Conservation (phyloP, 2,113 vertebrate genomes). For the Narcine bancroftii region DNA sequence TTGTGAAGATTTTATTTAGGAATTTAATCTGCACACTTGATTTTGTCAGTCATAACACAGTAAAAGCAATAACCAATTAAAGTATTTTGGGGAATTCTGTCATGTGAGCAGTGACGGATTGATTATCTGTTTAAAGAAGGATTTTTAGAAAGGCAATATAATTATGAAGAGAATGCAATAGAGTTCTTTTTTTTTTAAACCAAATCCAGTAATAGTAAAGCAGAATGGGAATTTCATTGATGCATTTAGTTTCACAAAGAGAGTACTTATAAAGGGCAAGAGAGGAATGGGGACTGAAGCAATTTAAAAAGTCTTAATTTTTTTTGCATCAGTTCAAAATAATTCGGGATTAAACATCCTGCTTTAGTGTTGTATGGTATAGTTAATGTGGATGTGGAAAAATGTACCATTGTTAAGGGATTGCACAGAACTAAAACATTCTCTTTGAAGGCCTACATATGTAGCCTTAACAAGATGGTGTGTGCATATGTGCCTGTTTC, state of each 20-base stretch:
- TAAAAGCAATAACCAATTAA: constrained; percentile 9
- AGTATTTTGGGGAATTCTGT: background rate
- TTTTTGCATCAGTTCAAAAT: background rate
- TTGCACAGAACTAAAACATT: background rate
- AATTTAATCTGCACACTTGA: background rate
- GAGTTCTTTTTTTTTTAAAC: background rate
- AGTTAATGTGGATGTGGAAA: background rate
- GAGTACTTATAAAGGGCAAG: background rate
- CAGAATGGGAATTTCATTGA: background rate
- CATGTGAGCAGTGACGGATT: background rate
- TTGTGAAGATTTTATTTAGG: background rate
- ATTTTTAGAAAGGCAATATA: background rate
- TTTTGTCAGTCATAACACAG: background rate
- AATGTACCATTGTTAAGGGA: background rate
- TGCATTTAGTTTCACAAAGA: background rate
- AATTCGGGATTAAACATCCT: background rate
- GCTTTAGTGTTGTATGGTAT: background rate
- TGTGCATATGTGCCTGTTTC: background rate
- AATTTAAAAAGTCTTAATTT: background rate
- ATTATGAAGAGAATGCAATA: background rate
- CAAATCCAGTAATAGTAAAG: background rate
- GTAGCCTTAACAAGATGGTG: too few species aligned
- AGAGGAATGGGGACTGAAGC: background rate
- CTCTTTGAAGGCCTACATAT: background rate
- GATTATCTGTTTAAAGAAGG: constrained; percentile 1